Base-by-base conservation (phyloP, 2,888 invertebrate genomes). In the Limnephilus marmoratus region DNA sequence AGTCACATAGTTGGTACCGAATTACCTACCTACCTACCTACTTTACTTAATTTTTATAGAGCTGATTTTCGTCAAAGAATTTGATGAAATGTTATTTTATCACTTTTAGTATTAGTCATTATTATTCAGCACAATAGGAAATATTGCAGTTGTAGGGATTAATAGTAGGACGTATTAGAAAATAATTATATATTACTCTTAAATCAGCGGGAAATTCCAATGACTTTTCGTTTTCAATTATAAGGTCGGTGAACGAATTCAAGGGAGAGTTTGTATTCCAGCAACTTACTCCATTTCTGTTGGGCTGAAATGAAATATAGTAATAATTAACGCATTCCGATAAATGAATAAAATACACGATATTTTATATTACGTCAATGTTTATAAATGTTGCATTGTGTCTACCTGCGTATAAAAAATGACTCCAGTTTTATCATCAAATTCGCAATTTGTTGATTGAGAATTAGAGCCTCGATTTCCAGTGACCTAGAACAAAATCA, bases 141-240 rank as follows among this genome's bases (percentile, higher is more conserved):
- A 49, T 2, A 49, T 15, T 49, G 49, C 15, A 15, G 49, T 3
- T 49, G 13, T 49, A 13, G 49, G 49, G 13, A 49, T 49, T 49
- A 49, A 13, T 41, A 83, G 4, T 83, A 15, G 45, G 45, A n/a
- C 24, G 13, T 37, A 45, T 45, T 45, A 83, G 2, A 18, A 29
- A 83, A 31, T 12, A 31, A 31, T 31, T 31, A 31, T 9, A 31
- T 34, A 37, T 94, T 95, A 97, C 96, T 96, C 97, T 97, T 92
- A 98, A 94, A 94, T 98, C 98, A 94, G 98, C 98, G 11, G 98
- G 98, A 94, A 98, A 98, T 91, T 98, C 96, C 92, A 97, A 95
- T 11, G 97, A 96, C 68, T 96, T 96, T n/a, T 97, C 96, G 94
- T 98, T 97, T 90, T 96, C 96, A 92, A 97, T 97, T 13, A 98